These are phyloP conservation scores for Pyralis farinalis DNA, from an alignment of 2,888 invertebrate genomes.

Conservation along the genomic window DNA sequence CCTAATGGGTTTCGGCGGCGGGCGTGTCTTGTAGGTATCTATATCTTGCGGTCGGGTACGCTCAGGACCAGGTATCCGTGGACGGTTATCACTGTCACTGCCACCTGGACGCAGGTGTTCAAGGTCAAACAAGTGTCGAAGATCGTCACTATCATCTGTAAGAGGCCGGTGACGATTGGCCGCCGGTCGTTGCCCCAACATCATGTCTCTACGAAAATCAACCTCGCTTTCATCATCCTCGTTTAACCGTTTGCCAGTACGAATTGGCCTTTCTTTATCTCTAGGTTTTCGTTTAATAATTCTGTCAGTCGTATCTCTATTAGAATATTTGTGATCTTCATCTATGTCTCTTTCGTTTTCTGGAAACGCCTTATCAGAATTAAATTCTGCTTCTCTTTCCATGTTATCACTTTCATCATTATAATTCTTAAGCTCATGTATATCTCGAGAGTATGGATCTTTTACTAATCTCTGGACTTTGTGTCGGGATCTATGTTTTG, in stretches of 20 bases:
- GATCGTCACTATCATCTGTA: neutral
- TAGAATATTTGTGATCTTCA: slow-evolving; percentile 22
- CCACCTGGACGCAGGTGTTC: neutral
- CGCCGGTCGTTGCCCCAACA: neutral
- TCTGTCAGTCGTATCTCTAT: slow-evolving; percentile 32
- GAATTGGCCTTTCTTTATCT: slow-evolving; percentile 28
- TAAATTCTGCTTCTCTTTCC: slow-evolving; percentile 27
- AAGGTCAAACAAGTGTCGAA: neutral
- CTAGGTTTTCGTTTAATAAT: slow-evolving; percentile 43
- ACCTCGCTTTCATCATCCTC: neutral
- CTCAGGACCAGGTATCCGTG: neutral
- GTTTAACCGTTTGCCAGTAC: slow-evolving; percentile 11
- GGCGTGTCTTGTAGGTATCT: neutral
- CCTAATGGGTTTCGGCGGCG: neutral
- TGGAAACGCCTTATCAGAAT: slow-evolving; percentile 27
- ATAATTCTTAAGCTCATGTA: slow-evolving; percentile 22
- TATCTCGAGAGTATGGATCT: slow-evolving; percentile 19
- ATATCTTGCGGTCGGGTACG: neutral
- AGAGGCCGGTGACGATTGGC: neutral
- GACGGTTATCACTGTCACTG: neutral
- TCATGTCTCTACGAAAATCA: neutral
- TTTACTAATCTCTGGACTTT: slow-evolving; percentile 24
- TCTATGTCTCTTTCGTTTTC: slow-evolving; percentile 30
- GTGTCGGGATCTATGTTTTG: slow-evolving; percentile 29
- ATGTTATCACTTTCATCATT: slow-evolving; percentile 26